phyloP scores from a whole-genome alignment of 2,888 invertebrate species.

The Notodonta ziczac region DNA sequence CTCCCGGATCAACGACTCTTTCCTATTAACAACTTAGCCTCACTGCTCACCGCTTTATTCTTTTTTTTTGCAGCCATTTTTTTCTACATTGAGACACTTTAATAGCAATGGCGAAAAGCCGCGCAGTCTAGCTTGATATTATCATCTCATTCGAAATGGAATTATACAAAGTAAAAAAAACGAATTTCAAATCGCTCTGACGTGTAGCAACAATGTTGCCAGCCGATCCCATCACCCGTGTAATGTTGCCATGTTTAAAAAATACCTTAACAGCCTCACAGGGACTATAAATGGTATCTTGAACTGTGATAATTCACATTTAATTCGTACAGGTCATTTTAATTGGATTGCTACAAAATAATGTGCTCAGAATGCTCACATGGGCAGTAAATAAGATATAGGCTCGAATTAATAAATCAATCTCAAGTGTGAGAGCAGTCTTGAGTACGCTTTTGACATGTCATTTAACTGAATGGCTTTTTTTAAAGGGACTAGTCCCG shows the following conservation, averaged over 20 bases:
- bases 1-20: no score
- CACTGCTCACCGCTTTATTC: background rate
- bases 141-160: slow-evolving; percentile 1
- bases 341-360: no score
- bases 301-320: slow-evolving; percentile 9
- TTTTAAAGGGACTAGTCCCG: no score
- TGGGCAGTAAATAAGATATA: no score
- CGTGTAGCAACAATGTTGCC: slow-evolving; percentile 5
- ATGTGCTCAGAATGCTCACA: no score
- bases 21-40: no score
- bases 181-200: background rate
- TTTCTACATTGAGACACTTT: background rate
- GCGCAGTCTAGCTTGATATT: background rate
- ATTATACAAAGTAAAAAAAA: background rate
- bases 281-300: slow-evolving; percentile 5
- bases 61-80: background rate
- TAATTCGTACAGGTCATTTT: background rate
- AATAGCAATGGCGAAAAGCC: background rate
- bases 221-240: background rate
- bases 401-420: no score
- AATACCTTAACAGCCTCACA: background rate
- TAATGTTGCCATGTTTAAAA: slow-evolving; percentile 3
- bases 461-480: no score
- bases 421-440: no score
- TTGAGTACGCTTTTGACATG: no score